Base-by-base conservation (phyloP, 2,113 vertebrate genomes). In the Mustelus asterias region DNA sequence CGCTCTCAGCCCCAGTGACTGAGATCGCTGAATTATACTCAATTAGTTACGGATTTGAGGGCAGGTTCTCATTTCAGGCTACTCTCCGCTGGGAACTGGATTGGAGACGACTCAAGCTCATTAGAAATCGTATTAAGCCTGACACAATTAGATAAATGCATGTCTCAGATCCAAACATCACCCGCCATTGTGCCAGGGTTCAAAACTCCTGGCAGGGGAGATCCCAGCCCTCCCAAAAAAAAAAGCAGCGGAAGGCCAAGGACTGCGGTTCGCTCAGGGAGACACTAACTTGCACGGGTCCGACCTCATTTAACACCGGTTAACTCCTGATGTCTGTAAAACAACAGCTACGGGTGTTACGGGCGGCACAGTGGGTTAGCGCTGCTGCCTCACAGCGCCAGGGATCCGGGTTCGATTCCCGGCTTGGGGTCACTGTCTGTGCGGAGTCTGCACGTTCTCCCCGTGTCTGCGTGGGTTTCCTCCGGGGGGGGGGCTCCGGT, bases 131-230 rank as follows among this genome's bases (percentile, higher is more conserved):
- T 63, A 37, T 93, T 93, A 93, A 93, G 89, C 89, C 58, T n/a
- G 89, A 93, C 89, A 93, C 89, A 93, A 93, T 93, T 65, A 37
- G 89, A 93, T 93, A 93, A 93, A 93, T 37, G 58, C 89, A 65
- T 33, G 22, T 18, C 89, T 41, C n/a, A 22, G 37, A 93, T 65
- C 89, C 60, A n/a, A 65, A 60, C 88, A 90, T 90, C 54, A 5
- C 9, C 48, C 0, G 26, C 54, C 89, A 37, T 93, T 65, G 89
- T 93, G 18, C n/a, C n/a, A 18, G 33, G 48, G 60, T 63, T 93
- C 60, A n/a, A 20, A 20, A 37, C 37, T 37, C 60, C 33, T 93
- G 89, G 14, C 60, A 67, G 58, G 14, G 14, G 5, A 18, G 29
- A 65, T 5, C 16, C 54, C 33, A 29, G 9, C 18, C 80, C 13